Evolutionary conservation across 2,113 vertebrate species (phyloP), one percentile per base, ranked within the genome.

Genomic region (Echinops telfairi): DNA sequence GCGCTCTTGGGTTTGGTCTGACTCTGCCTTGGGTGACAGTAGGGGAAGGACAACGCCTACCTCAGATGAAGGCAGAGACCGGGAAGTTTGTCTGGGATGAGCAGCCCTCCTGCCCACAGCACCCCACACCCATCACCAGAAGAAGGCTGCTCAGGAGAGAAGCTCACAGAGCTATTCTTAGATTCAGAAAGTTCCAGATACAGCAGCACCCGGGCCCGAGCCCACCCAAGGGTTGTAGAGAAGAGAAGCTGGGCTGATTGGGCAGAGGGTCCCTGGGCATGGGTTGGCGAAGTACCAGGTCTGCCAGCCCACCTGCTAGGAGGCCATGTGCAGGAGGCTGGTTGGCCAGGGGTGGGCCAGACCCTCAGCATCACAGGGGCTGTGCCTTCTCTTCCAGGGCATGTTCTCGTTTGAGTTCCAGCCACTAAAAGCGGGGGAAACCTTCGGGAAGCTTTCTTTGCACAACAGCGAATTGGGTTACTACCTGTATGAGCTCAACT

Each of bases 391-490:
- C 71, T 83, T 36, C 11, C 94, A 99, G 99, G 97, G 97, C 0
- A 89, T 90, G 0, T 94, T 99, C 83, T 97, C 94, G 1, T 98
- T 99, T 40, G 98, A 99, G 94, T 99, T 98, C 97, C 99, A 98
- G 96, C 99, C 99, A 7, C 88, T 99, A 89, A 97, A 96, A 91
- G 77, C 76, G 7, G 99, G 99, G 0, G 98, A 98, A 81, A 97
- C 95, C 31, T 96, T 95, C 0, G 96, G 98, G 3, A 97, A 94
- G 25, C 98, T 99, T 47, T 97, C 95, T 4, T 95, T 99, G 17
- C 96, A 95, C 84, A 98, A 97, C 95, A 95, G 3, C 0, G 98
- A 99, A 3, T 93, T 99, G 94, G 98, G 98, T 33, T 95, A 92
- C 93, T 99, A 98, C 94, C 97, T 97, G 58, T 99, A 99, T 6